Evolutionary conservation across 2,888 invertebrate species (phyloP).

Genomic region (Aproaerema taeniolella): DNA sequence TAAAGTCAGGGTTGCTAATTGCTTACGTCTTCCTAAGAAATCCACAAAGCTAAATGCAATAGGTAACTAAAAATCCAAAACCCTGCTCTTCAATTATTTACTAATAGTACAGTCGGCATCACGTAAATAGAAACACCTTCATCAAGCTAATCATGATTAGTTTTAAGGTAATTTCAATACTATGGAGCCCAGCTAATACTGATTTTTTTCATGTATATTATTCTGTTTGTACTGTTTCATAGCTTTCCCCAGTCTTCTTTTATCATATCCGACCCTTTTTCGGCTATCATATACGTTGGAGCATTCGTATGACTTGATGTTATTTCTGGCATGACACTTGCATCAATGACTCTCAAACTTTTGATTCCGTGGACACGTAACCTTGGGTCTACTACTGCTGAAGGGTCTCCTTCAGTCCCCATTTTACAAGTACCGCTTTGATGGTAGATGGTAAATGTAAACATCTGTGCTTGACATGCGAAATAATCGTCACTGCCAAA

Average conservation of each 20-base stretch:
- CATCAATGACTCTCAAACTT: slow-evolving; percentile 85
- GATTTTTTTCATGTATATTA: not conserved
- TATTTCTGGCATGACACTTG: slow-evolving; percentile 88
- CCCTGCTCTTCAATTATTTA: too few species aligned
- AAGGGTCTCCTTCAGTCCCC: slow-evolving; percentile 75
- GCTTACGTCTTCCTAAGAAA: too few species aligned
- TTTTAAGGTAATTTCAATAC: not conserved
- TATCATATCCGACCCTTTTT: slow-evolving; percentile 85
- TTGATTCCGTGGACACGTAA: slow-evolving; percentile 81
- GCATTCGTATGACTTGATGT: slow-evolving; percentile 87
- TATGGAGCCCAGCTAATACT: not conserved
- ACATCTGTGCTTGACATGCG: slow-evolving; percentile 81
- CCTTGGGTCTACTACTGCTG: slow-evolving; percentile 80
- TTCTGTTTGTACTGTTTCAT: too few species aligned
- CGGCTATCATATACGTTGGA: slow-evolving; percentile 88
- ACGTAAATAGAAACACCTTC: too few species aligned
- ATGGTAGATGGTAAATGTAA: slow-evolving; percentile 84
- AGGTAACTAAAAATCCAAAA: too few species aligned
- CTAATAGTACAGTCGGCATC: too few species aligned
- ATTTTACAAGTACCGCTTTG: slow-evolving; percentile 82
- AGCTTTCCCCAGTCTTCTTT: slow-evolving; percentile 71
- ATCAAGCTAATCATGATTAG: too few species aligned
- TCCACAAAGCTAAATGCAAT: too few species aligned
- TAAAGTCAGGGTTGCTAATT: too few species aligned
- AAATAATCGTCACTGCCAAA: slow-evolving; percentile 83